A percentile compares a stretch with the other conserved stretches of the same genome.
Conservation (phyloP, 2,113 vertebrate genomes). For the Dicerorhinus sumatrensis region DNA sequence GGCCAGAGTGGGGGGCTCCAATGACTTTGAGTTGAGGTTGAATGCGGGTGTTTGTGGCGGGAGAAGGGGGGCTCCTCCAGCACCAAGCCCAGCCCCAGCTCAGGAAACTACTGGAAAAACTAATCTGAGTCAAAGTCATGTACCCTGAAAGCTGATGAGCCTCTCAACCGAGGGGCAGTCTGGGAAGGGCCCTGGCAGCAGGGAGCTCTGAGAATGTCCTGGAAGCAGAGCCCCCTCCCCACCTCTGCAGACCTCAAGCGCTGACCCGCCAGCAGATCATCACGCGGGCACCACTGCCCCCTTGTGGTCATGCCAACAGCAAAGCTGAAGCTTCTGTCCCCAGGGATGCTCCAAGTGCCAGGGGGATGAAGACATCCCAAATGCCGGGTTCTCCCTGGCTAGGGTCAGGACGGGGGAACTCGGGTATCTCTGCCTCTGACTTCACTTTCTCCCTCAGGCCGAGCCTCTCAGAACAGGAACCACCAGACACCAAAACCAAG, state of each 20-base stretch:
- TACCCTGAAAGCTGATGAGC: neutral
- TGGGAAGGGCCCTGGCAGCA: neutral
- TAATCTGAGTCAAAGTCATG: neutral
- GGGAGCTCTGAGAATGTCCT: neutral
- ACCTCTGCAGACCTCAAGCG: neutral
- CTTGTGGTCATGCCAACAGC: slow-evolving; percentile 55
- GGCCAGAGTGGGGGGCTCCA: neutral
- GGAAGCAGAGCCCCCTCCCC: neutral
- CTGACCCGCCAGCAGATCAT: rapidly evolving
- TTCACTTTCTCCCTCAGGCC: neutral
- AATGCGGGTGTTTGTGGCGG: neutral
- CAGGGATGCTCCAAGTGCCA: rapidly evolving
- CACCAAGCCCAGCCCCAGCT: neutral
- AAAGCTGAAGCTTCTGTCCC: neutral
- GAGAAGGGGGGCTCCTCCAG: neutral
- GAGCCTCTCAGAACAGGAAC: neutral
- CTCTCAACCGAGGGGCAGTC: rapidly evolving
- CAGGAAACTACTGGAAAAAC: neutral
- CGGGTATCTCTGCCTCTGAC: neutral
- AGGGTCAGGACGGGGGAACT: neutral
- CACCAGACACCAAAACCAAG: neutral
- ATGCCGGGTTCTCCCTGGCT: neutral
- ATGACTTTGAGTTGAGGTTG: neutral
- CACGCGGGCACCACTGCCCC: slow-evolving; percentile 60
- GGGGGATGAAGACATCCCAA: neutral